Base-by-base conservation (phyloP, 2,888 invertebrate species). In the Phymatocera aterrima region DNA sequence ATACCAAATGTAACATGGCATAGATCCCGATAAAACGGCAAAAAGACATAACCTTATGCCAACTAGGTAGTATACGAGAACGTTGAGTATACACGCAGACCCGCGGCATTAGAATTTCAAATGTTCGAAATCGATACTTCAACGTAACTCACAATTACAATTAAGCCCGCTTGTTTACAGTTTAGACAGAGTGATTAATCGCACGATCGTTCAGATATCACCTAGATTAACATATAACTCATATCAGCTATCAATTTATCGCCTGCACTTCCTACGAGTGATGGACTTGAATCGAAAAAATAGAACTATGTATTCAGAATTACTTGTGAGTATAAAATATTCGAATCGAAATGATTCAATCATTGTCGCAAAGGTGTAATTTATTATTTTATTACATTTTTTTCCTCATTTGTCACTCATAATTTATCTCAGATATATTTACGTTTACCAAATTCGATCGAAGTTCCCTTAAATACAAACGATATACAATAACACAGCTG, bases 141-240 rank as follows among this genome's bases (percentile, higher is more conserved):
- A 40, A 12, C 43, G 40, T 68, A 24, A 34, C 65, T 43, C 28
- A 43, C 24, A 43, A 40, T 43, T 43, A 43, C 10, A 28, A 68
- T 68, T 21, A 68, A 65, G 65, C 21, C 65, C 24, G 43, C 65
- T 24, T 40, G 65, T 65, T 65, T 21, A 24, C 24, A 65, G 43
- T 65, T 24, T 15, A 40, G 12, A 65, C 65, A 43, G 43, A 65
- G 65, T 65, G 65, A 43, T 65, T 65, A 65, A 65, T 65, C 65
- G 65, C 15, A 4, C 12, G 21, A 65, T 15, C 43, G 65, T 43
- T 24, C 21, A 43, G 65, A 28, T 15, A 65, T 65, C 43, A 24
- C 43, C 46, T 68, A 24, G 43, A 68, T 68, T 68, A 68, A 46
- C 28, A 18, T 68, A 68, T 68, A 31, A 46, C 68, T 68, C 68